A percentile compares a stretch with the other conserved stretches of the same genome.
Evolutionary conservation across 2,113 vertebrate genomes (phyloP).

Genomic region (Calyptommatus sinebrachiatus): DNA sequence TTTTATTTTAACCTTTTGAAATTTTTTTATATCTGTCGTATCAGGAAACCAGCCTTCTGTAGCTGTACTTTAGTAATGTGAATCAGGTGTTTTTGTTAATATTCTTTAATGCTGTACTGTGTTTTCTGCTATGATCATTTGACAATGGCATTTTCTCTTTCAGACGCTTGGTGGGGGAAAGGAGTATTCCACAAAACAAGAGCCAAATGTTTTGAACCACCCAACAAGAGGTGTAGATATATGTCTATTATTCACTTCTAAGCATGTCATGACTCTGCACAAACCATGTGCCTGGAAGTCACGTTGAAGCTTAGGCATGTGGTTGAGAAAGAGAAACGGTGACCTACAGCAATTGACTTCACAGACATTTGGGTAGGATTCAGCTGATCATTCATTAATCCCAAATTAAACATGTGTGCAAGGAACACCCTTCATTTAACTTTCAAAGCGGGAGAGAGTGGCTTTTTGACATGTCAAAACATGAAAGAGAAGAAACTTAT

Average conservation of each 20-base stretch:
- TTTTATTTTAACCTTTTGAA: too few species aligned
- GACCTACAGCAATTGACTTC: background rate
- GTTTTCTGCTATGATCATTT: background rate
- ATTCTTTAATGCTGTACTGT: background rate
- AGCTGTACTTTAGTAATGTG: background rate
- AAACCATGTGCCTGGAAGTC: background rate
- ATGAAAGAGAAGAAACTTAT: slow-evolving; percentile 28
- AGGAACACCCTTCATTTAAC: background rate
- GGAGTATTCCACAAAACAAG: background rate
- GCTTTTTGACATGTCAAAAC: slow-evolving; percentile 27
- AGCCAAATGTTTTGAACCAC: background rate
- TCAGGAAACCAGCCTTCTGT: background rate
- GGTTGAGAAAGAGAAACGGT: background rate
- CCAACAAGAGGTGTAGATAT: background rate
- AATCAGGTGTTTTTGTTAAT: background rate
- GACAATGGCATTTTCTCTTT: background rate
- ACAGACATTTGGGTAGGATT: background rate
- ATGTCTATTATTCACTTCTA: slow-evolving; percentile 1
- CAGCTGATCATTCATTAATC: background rate
- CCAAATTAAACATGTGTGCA: background rate
- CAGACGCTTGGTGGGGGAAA: background rate
- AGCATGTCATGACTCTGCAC: background rate
- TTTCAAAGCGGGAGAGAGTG: background rate
- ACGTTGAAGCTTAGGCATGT: background rate
- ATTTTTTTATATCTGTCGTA: background rate